phyloP scores from a whole-genome alignment of 2,888 invertebrate species.

The Lepidonotus clava region DNA sequence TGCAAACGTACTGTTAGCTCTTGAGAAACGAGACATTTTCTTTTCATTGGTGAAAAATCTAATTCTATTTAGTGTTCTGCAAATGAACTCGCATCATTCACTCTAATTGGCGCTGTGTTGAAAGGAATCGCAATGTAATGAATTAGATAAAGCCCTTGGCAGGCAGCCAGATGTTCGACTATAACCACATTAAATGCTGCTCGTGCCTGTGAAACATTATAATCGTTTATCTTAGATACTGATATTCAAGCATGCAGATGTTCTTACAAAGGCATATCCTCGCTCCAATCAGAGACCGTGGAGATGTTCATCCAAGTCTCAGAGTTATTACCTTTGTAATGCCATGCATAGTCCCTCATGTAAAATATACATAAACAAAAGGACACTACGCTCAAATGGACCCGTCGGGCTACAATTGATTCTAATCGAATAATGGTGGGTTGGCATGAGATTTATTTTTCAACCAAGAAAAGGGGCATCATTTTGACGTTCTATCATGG shows the following conservation, averaged over 20 bases:
- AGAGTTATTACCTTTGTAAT: too few relatives aligned
- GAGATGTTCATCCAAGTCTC: too few relatives aligned
- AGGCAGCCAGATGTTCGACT: not conserved
- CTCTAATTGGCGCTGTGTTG: slow-evolving; percentile 10
- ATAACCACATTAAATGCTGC: not conserved
- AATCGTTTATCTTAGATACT: not conserved
- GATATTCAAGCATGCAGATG: slow-evolving; percentile 24
- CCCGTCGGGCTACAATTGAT: too few relatives aligned
- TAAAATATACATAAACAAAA: too few relatives aligned
- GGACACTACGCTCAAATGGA: too few relatives aligned
- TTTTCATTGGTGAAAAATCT: not conserved
- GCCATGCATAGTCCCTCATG: too few relatives aligned
- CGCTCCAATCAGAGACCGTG: not conserved
- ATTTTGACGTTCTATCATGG: too few relatives aligned
- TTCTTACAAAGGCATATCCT: not conserved
- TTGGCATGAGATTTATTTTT: too few relatives aligned
- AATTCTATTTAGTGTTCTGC: slow-evolving; percentile 14
- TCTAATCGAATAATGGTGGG: too few relatives aligned
- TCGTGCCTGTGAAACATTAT: slow-evolving; percentile 10
- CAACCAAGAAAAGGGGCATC: too few relatives aligned
- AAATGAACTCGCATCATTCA: slow-evolving; percentile 6
- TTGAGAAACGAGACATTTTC: not conserved
- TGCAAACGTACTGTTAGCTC: not conserved
- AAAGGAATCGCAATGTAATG: slow-evolving; percentile 42
- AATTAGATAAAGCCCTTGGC: slow-evolving; percentile 14